Base-by-base conservation (phyloP, 2,797 vertebrate species). In the Cyclura pinguis region DNA sequence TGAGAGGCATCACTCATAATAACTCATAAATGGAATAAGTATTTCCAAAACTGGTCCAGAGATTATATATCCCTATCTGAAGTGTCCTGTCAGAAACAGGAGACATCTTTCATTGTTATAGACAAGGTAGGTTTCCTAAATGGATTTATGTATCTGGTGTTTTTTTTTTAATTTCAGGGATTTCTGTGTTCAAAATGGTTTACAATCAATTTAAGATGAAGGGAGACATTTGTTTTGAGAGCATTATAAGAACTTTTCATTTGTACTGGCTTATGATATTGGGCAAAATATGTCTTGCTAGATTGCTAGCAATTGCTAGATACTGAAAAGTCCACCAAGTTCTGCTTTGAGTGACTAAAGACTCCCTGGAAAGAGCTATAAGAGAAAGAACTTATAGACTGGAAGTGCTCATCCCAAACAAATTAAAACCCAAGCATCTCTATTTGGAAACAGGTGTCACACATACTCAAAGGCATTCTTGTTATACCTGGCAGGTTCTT, bases 21-120 rank as follows among this genome's bases (percentile, higher is more conserved):
- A 29, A 88, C 35, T 80, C 32, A 88, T 88, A 88, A 80, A 80
- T 87, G 69, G 14, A 52, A 73, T 73, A 78, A 47, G 16, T 78
- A 57, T 64, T 88, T 83, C 67, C 67, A 74, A 80, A 73, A 85
- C 38, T 73, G 69, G 20, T n/a, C 69, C 47, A 85, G 4, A 73
- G 69, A 85, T 73, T 83, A 74, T 10, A 72, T 81, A 72, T 81
- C 62, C 50, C 9, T 85, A 72, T 88, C 69, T 42, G 35, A 88
- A 83, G 24, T 52, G 55, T 14, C 27, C 22, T 69, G 35, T 29
- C 67, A 16, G 24, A 52, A 29, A 82, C 20, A 55, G 38, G 80
- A 85, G n/a, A 85, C 12, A 59, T 86, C 27, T 87, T 47, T 87
- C 52, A 74, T 74, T 76, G 24, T 77, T 77, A 62, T 6, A 77